Evolutionary conservation across 1,140 invertebrate genomes (phyloP).

Genomic region (Bombus fervidus): DNA sequence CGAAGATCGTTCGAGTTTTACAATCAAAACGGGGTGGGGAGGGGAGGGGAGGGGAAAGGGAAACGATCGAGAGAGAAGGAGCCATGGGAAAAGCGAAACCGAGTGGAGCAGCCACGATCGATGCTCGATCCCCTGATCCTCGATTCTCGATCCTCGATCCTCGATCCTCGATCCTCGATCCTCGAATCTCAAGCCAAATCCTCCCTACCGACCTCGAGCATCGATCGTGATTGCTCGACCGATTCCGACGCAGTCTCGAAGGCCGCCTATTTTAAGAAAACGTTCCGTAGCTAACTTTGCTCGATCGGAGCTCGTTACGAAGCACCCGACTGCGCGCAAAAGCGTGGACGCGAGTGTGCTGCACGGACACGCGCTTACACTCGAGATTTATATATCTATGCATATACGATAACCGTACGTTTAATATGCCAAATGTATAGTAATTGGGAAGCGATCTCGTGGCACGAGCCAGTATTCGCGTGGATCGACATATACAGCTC

Average conservation of each 20-base stretch:
- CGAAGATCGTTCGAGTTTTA: constrained; percentile 65
- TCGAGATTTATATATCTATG: constrained; percentile 75
- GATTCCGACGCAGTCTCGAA: constrained; percentile 1
- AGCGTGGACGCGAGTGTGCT: constrained; percentile 5
- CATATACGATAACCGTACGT: constrained; percentile 81
- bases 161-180: background rate
- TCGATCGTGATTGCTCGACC: constrained; percentile 30
- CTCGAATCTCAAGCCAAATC: background rate
- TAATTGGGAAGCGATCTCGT: constrained; percentile 72
- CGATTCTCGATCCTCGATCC: background rate
- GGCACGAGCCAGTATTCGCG: constrained; percentile 29
- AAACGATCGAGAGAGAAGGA: background rate
- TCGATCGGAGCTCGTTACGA: constrained; percentile 53
- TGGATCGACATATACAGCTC: background rate
- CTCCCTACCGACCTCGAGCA: background rate
- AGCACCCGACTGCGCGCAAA: constrained; percentile 26
- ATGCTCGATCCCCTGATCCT: no score
- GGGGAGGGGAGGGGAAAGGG: background rate
- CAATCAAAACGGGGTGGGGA: constrained; percentile 62
- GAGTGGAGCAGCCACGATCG: no score
- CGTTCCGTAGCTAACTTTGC: constrained; percentile 52
- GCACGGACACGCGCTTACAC: constrained; percentile 15
- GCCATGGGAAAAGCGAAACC: no score
- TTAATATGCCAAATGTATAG: constrained; percentile 82
- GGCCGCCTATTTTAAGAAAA: constrained; percentile 47